Conservation (phyloP, 2,888 invertebrate species). For the Thereva unica region DNA sequence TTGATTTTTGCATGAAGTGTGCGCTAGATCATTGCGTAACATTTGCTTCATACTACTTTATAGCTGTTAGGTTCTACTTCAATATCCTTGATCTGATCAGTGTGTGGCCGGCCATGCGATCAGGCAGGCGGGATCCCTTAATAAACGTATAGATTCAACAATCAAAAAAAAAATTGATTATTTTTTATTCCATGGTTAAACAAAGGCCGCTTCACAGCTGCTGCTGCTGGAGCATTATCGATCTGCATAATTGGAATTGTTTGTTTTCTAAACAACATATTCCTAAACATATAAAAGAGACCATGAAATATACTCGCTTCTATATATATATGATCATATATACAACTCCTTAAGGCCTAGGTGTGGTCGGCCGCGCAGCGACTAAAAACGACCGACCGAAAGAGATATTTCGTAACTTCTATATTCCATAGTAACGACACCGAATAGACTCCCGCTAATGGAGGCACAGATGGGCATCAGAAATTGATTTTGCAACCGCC, state of each 20-base stretch:
- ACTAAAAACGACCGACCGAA: conserved; percentile 7
- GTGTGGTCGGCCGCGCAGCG: conserved; percentile 23
- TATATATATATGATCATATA: not conserved
- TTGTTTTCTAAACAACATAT: too few species aligned
- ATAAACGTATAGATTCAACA: too few species aligned
- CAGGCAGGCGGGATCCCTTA: too few species aligned
- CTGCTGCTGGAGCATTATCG: too few species aligned
- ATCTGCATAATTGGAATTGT: too few species aligned
- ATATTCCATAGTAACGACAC: conserved; percentile 15
- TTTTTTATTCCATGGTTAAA: too few species aligned
- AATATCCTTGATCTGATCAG: too few species aligned
- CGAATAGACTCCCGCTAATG: conserved; percentile 20
- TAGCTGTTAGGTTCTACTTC: too few species aligned
- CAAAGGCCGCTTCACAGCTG: too few species aligned
- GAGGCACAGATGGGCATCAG: conserved; percentile 39
- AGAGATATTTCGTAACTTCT: conserved; percentile 24
- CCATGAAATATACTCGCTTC: not conserved
- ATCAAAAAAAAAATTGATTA: too few species aligned
- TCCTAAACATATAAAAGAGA: not conserved
- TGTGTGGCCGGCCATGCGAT: too few species aligned
- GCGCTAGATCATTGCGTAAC: conserved; percentile 24
- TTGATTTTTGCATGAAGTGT: conserved; percentile 19
- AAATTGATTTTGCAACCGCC: conserved; percentile 46
- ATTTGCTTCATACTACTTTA: not conserved
- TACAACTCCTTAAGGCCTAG: conserved; percentile 24